Percentiles rank a stretch among this genome's conserved stretches.
These are phyloP conservation scores for Agrochola lota DNA, from an alignment of 2,888 invertebrate species.

Conservation along the genomic window DNA sequence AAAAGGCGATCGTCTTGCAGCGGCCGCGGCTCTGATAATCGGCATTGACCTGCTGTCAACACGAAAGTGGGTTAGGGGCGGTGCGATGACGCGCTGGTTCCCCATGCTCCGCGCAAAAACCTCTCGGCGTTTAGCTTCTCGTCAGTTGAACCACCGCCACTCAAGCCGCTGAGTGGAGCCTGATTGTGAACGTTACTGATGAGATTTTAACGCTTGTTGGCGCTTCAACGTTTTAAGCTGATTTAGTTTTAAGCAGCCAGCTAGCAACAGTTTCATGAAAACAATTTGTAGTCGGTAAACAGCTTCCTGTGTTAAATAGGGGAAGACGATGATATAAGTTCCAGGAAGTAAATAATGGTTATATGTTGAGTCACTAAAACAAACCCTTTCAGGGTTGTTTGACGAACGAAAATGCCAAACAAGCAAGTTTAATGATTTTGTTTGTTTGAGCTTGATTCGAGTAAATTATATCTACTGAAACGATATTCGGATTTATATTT, in stretches of 20 bases:
- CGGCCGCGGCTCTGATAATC: constrained; percentile 60
- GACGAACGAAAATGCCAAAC: constrained; percentile 31
- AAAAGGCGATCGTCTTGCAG: constrained; percentile 65
- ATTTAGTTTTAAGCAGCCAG: constrained; percentile 44
- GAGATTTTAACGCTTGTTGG: constrained; percentile 60
- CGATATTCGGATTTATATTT: neutral
- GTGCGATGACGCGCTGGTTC: constrained; percentile 45
- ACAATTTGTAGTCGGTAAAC: constrained; percentile 23
- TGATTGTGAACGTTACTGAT: constrained; percentile 52
- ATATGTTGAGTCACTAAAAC: constrained; percentile 49
- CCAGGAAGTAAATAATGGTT: constrained; percentile 39
- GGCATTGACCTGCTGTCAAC: constrained; percentile 74
- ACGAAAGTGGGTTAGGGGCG: constrained; percentile 73
- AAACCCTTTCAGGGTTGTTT: constrained; percentile 40
- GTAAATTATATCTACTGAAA: constrained; percentile 6
- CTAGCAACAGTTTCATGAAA: constrained; percentile 30
- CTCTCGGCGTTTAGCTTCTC: constrained; percentile 55
- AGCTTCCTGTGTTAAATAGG: constrained; percentile 20
- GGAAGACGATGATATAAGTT: constrained; percentile 36
- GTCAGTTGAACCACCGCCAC: constrained; percentile 32
- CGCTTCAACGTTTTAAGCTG: constrained; percentile 40
- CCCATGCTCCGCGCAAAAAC: constrained; percentile 46
- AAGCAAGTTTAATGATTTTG: constrained; percentile 47
- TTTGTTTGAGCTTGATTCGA: constrained; percentile 27
- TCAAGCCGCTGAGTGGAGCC: constrained; percentile 33